Evolutionary conservation across 2,113 vertebrate genomes (phyloP).

Genomic region (Campylomormyrus tamandua): DNA sequence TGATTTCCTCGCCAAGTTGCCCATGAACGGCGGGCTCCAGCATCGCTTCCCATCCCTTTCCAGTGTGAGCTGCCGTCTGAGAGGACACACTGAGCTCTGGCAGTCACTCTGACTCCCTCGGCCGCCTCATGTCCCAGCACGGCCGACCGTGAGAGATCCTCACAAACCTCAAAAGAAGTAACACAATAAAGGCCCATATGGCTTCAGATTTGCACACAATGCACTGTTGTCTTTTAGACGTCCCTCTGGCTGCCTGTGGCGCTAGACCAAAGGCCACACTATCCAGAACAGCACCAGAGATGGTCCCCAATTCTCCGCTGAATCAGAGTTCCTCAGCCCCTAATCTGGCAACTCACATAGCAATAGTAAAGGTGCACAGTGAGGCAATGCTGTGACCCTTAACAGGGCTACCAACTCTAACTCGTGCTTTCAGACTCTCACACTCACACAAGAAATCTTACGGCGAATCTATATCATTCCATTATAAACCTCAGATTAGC

Average conservation of each 20-base stretch:
- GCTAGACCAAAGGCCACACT: conserved; percentile 8
- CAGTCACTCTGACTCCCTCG: neutral
- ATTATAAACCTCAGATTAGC: too few relatives aligned
- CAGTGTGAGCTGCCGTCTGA: neutral
- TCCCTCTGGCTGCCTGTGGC: conserved; percentile 12
- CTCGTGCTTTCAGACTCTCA: too few relatives aligned
- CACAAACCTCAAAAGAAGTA: neutral
- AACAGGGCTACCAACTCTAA: too few relatives aligned
- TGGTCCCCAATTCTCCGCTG: neutral
- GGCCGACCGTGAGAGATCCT: neutral
- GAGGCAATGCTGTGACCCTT: neutral
- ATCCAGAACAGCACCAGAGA: neutral
- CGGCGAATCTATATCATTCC: too few relatives aligned
- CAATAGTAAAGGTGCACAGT: neutral
- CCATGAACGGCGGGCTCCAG: neutral
- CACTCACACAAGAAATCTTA: too few relatives aligned
- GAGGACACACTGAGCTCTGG: neutral
- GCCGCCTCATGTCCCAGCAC: neutral
- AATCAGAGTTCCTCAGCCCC: neutral
- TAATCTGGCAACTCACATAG: neutral
- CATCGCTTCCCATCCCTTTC: neutral
- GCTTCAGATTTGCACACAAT: conserved; percentile 25
- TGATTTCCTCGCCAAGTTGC: neutral
- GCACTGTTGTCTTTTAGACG: conserved; percentile 36
- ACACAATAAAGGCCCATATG: conserved; percentile 22